Evolutionary conservation across 2,888 invertebrate genomes (phyloP), one percentile per base, ranked within the genome.

Genomic region (Lucinisca nassula): DNA sequence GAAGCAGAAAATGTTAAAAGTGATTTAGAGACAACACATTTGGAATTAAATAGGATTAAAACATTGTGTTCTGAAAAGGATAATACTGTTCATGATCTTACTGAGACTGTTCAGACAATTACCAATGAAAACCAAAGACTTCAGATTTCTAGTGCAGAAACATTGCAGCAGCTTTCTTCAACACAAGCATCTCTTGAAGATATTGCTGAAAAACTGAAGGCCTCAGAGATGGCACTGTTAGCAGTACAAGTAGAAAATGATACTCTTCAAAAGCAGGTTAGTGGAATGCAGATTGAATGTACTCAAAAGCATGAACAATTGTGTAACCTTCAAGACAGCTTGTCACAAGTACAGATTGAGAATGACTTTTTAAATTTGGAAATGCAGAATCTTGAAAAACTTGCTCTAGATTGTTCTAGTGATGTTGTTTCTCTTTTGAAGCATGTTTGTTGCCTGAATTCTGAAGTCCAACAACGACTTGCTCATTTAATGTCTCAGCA

Each of bases 281-380:
- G 92, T 92, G 87, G 88, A 75, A 84, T 89, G 78, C 82, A 88
- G 84, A 88, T 85, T 92, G 87, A 85, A 86, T 89, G 90, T 90
- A 81, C 79, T 83, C 77, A 81, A 61, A 84, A 70, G 87, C 84
- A 89, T 89, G 87, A 86, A 73, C 58, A 80, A 35, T 67, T 87
- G 35, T 76, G 78, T 86, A 35, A 30, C 49, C 55, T 78, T 72
- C 84, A 89, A 82, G 80, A 24, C 55, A 82, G 30, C 67, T 87
- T 89, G 70, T 84, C 82, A 51, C 77, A 73, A 72, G 40, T 78
- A 17, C 61, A 82, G 49, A 30, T 12, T 55, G 55, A 40, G 37
- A 73, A 73, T 87, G 83, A 83, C 4, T 58, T 58, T 17, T 30
- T 83, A 58, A 30, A 51, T 24, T 35, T 79, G 45, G 76, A 89